Evolutionary conservation across 1,140 invertebrate genomes (phyloP).

Genomic region (Lordiphosa collinella): DNA sequence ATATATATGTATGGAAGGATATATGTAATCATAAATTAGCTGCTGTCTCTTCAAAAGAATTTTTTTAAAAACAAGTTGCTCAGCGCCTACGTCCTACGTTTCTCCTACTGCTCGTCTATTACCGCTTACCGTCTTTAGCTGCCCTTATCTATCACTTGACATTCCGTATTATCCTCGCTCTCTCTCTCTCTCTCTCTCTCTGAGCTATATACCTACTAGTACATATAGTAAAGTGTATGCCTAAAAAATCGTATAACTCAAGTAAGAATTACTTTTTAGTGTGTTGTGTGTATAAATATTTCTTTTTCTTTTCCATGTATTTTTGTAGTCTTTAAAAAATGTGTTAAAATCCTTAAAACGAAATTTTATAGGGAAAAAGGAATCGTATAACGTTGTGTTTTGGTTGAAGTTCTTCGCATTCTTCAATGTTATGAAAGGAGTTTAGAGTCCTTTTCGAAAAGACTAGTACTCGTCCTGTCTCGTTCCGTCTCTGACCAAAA

Average conservation of each 20-base stretch:
- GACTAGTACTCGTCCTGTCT: conserved; percentile 69
- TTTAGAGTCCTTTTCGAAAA: conserved; percentile 80
- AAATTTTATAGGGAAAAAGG: conserved; percentile 46
- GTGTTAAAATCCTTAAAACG: conserved; percentile 31
- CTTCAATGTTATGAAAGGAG: conserved; percentile 49
- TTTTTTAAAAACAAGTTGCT: conserved; percentile 52
- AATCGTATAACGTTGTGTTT: conserved; percentile 76
- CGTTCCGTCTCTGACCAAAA: conserved; percentile 37
- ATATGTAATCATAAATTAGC: conserved; percentile 25
- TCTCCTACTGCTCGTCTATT: background rate
- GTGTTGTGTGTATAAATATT: conserved; percentile 17
- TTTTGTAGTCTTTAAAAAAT: conserved; percentile 35
- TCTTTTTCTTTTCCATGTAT: conserved; percentile 10
- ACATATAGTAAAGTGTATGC: conserved; percentile 18
- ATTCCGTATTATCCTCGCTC: background rate
- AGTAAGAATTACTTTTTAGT: conserved; percentile 2
- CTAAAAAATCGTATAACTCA: conserved; percentile 59
- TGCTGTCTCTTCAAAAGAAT: conserved; percentile 24
- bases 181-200: background rate
- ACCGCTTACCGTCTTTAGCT: background rate
- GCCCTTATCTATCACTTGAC: background rate
- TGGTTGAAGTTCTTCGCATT: conserved; percentile 37
- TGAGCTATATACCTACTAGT: conserved; percentile 28
- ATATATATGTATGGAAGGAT: conserved; percentile 11
- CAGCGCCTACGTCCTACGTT: conserved; percentile 26